phyloP scores from a whole-genome alignment of 2,113 vertebrate species.

The Dromiciops gliroides region DNA sequence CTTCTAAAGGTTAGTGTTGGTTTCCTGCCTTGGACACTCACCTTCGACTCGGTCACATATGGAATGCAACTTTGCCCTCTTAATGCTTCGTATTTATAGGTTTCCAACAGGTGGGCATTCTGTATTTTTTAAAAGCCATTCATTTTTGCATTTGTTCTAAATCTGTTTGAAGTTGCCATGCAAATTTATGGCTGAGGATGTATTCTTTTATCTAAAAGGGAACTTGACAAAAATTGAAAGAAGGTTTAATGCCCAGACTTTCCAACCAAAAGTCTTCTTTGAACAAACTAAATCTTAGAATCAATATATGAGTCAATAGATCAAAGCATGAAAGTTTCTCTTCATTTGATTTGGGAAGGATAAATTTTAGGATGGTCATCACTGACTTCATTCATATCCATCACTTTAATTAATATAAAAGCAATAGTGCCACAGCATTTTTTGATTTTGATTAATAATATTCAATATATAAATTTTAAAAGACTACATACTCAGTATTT shows the following conservation, averaged over 20 bases:
- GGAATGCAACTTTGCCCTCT: conserved; percentile 24
- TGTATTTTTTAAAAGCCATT: not conserved
- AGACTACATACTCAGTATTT: fast-evolving
- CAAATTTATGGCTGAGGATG: not conserved
- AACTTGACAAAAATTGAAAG: not conserved
- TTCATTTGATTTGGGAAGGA: not conserved
- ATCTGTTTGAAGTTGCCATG: not conserved
- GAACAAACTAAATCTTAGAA: not conserved
- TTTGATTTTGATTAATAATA: not conserved
- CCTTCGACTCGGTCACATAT: not conserved
- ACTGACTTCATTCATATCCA: no score
- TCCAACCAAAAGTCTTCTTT: not conserved
- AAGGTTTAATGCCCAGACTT: not conserved
- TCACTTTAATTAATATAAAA: not conserved
- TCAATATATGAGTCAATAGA: not conserved
- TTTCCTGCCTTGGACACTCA: not conserved
- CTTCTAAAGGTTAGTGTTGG: conserved; percentile 90
- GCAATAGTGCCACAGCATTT: not conserved
- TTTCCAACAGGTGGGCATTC: conserved; percentile 62
- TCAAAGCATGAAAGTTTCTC: not conserved
- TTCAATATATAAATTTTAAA: not conserved
- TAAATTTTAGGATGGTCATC: not conserved
- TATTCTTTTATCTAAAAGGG: not conserved
- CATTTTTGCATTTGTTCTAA: not conserved
- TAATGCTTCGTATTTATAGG: conserved; percentile 52